phyloP scores from a whole-genome alignment of 2,797 vertebrate genomes.

The Glyptemys insculpta region DNA sequence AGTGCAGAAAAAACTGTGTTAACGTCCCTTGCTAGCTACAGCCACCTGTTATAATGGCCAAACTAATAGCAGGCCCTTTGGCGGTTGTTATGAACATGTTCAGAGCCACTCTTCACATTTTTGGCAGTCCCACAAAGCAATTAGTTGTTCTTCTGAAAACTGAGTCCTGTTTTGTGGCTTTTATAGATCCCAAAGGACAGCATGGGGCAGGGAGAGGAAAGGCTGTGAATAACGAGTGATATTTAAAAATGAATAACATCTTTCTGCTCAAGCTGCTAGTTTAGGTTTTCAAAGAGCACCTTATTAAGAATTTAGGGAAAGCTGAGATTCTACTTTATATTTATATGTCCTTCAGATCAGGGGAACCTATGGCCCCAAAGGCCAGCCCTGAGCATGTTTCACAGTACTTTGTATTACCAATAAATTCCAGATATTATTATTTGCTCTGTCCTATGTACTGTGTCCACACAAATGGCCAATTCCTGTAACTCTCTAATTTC shows the following conservation, averaged over 20 bases:
- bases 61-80: constrained; percentile 22
- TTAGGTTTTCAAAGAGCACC: background rate
- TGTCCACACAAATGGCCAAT: background rate
- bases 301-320: background rate
- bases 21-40: constrained; percentile 52
- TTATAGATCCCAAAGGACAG: background rate
- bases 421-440: background rate
- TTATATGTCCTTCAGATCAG: background rate
- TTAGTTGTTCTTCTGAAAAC: background rate
- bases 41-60: constrained; percentile 47
- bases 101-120: background rate
- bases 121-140: background rate
- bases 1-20: constrained; percentile 19
- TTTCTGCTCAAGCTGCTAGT: background rate
- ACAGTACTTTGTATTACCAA: background rate
- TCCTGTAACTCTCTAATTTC: constrained; percentile 12
- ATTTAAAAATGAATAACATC: background rate
- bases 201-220: background rate
- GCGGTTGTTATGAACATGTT: constrained; percentile 31
- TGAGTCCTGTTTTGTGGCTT: background rate
- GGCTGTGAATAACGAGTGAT: background rate
- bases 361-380: background rate
- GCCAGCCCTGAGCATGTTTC: background rate
- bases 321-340: background rate
- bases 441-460: background rate